These are phyloP conservation scores for Trissolcus brochymenae DNA, from an alignment of 2,888 invertebrate species.

Conservation along the genomic window DNA sequence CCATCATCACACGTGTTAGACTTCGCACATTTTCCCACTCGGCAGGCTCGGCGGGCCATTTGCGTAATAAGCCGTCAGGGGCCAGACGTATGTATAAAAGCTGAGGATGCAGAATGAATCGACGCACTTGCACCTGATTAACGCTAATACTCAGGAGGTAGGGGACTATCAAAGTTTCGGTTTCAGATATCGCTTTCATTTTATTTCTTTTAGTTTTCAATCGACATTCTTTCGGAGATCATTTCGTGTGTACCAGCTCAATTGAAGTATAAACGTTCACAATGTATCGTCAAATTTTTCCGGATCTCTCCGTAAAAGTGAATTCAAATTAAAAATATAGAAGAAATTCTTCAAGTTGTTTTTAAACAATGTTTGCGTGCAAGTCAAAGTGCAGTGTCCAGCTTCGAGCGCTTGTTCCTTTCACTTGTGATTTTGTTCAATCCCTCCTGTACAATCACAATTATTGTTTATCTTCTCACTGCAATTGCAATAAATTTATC, in stretches of 20 bases:
- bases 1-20: conserved; percentile 47
- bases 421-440: conserved; percentile 19
- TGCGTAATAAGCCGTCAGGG: conserved; percentile 66
- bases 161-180: conserved; percentile 53
- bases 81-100: conserved; percentile 68
- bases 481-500: conserved; percentile 10
- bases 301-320: too few species aligned
- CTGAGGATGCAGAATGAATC: conserved; percentile 59
- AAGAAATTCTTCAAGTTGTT: neutral
- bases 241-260: too few species aligned
- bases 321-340: too few species aligned
- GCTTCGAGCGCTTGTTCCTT: conserved; percentile 33
- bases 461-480: neutral
- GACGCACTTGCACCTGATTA: conserved; percentile 66
- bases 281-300: too few species aligned
- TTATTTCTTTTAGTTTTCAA: too few species aligned
- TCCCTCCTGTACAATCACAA: neutral
- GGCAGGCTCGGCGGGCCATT: conserved; percentile 60
- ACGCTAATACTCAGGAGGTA: conserved; percentile 65
- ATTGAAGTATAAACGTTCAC: too few species aligned
- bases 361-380: conserved; percentile 8
- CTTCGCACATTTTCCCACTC: conserved; percentile 63
- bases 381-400: conserved; percentile 41
- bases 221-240: too few species aligned
- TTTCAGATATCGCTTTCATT: too few species aligned